Conservation (phyloP, 2,888 invertebrate species). For the Odontomyia ornata region DNA sequence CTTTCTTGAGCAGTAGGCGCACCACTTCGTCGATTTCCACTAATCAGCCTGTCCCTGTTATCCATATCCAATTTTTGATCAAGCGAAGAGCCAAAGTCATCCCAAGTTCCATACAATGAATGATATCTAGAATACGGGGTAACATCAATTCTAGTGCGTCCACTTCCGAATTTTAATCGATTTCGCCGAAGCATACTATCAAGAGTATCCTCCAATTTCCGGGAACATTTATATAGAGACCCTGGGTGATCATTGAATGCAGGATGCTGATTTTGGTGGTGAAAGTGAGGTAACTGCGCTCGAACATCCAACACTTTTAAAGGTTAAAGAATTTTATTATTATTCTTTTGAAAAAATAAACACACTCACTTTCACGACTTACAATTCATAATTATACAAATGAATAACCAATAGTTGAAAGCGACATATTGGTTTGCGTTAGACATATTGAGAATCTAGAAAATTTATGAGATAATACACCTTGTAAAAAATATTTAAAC, state of each 20-base stretch:
- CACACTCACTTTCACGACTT: neutral
- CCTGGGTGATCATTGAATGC: neutral
- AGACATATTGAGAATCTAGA: neutral
- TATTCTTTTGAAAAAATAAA: neutral
- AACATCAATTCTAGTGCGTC: slow-evolving; percentile 55
- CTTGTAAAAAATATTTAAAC: no score
- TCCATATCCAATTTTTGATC: slow-evolving; percentile 49
- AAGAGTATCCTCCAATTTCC: slow-evolving; percentile 72
- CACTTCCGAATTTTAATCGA: slow-evolving; percentile 55
- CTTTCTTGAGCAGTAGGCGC: neutral
- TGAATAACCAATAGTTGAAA: slow-evolving; percentile 11
- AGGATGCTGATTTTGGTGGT: neutral
- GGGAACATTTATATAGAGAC: slow-evolving; percentile 69
- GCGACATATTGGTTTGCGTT: neutral
- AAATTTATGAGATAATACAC: neutral
- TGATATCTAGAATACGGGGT: slow-evolving; percentile 62
- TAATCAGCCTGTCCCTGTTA: neutral
- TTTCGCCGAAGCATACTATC: slow-evolving; percentile 68
- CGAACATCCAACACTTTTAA: neutral
- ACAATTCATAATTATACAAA: slow-evolving; percentile 25
- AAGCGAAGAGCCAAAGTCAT: slow-evolving; percentile 52
- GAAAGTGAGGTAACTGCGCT: neutral
- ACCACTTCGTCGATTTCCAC: neutral
- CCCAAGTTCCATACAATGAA: slow-evolving; percentile 57
- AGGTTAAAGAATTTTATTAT: neutral